Evolutionary conservation across 2,797 vertebrate species (phyloP), one percentile per base, ranked within the genome.

Genomic region (Sebastes variabilis): DNA sequence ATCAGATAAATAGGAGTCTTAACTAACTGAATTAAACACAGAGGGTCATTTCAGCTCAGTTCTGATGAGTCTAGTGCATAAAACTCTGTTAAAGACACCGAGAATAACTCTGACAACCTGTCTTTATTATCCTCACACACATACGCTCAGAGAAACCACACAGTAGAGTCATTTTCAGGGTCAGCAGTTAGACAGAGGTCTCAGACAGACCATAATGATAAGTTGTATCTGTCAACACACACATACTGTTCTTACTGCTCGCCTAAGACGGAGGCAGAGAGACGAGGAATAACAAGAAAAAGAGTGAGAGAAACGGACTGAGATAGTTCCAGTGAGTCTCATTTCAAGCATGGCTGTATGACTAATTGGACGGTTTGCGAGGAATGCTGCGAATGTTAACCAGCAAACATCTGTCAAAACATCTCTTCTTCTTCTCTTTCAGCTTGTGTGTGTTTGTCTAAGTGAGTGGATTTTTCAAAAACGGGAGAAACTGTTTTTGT

Each of bases 331-430:
- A 78, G 65, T 30, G 59, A 75, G 60, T 30, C 64, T 81, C 73
- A 38, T 56, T 49, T 72, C 78, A 90, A 88, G 84, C 88, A 90
- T 74, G 80, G 86, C 86, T 77, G 59, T 88, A 52, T 80, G 66
- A 87, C 87, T 89, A 93, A 86, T 89, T 85, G 88, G 80, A 86
- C 30, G 77, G 88, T 92, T 86, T 82, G 58, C n/a, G 8, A 84
- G 88, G 83, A 91, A 89, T 89, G 92, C 88, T 86, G 73, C 87
- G 85, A 80, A 88, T 83, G 75, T 81, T 79, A 64, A 85, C 78
- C 77, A 78, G 62, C 86, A 66, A 86, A 85, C 89, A 74, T 92
- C 87, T 88, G 84, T 89, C 86, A 77, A 77, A 85, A 80, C 87
- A 65, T 60, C 81, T 81, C 67, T 32, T 20, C 69, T 81, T 52